Evolutionary conservation across 2,113 vertebrate genomes (phyloP), one percentile per base, ranked within the genome.

Genomic region (Salvelinus sp.): DNA sequence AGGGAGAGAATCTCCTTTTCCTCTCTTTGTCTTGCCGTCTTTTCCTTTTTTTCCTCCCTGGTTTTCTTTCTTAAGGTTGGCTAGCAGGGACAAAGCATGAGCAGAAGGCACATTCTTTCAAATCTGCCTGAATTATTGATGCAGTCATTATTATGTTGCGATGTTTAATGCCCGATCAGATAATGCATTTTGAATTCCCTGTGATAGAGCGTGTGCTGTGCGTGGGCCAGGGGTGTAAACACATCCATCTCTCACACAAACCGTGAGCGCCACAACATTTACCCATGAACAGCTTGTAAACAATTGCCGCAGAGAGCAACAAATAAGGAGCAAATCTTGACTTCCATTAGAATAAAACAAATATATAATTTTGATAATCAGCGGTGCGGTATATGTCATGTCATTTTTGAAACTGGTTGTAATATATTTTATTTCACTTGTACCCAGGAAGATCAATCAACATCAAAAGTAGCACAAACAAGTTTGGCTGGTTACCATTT

Each of bases 161-260:
- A 54, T 69, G 79, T 76, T 6, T 76, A 66, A 72, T 47, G 23
- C 20, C 70, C 66, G 50, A 72, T 78, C 44, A 47, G 66, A 58
- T 69, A 6, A 71, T 44, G 13, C 12, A 75, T 62, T 25, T 44
- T 30, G 3, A 71, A 70, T 70, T 28, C 50, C 25, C 74, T 67
- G 13, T 48, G 13, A 71, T 18, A n/a, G 30, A 38, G 65, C 6
- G 28, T 33, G 30, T 69, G 23, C 69, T 60, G 23, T 47, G 58
- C 58, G n/a, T 62, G 58, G 58, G 58, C 58, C 58, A 62, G 58
- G 6, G 58, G n/a, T 62, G 54, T 22, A 62, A n/a, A 62, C 58
- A 22, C 20, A n/a, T 22, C 58, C 6, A 22, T 23, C 58, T 23
- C 58, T 22, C 58, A 62, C 58, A 62, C 18, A 57, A 14, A 57